Evolutionary conservation across 1,140 invertebrate genomes (phyloP).

Genomic region (Neocloeon triangulifer): DNA sequence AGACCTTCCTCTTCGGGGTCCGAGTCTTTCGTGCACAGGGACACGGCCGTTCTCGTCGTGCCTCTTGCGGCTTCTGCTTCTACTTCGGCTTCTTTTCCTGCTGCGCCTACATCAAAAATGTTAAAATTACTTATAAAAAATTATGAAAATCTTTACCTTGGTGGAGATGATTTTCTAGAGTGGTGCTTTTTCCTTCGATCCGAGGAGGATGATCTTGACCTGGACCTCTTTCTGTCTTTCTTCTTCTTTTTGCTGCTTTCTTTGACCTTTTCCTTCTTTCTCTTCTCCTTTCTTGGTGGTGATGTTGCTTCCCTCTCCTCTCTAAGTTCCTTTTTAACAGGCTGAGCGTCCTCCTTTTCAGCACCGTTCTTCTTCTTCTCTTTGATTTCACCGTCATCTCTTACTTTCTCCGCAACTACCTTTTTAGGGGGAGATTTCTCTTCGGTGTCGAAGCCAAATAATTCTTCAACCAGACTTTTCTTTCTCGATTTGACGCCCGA

Average conservation of each 20-base stretch:
- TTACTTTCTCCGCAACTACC: constrained; percentile 3
- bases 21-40: neutral
- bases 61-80: constrained; percentile 9
- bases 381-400: constrained; percentile 10
- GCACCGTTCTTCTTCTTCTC: constrained; percentile 8
- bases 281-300: constrained; percentile 4
- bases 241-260: constrained; percentile 5
- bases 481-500: constrained; percentile 2
- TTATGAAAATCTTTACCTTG: too few species aligned
- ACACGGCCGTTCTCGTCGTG: constrained; percentile 2
- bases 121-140: too few species aligned
- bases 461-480: constrained; percentile 14
- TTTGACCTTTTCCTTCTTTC: constrained; percentile 6
- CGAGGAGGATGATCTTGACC: too few species aligned
- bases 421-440: neutral
- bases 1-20: constrained; percentile 27
- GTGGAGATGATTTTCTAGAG: too few species aligned
- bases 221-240: neutral
- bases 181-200: too few species aligned
- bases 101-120: too few species aligned
- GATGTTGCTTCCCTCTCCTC: constrained; percentile 1
- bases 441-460: too few species aligned
- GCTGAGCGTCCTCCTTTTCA: constrained; percentile 7
- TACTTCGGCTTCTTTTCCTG: constrained; percentile 18
- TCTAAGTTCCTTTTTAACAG: constrained; percentile 6